Evolutionary conservation across 2,113 vertebrate species (phyloP), one percentile per base, ranked within the genome.

Genomic region (Trematocara zebra): DNA sequence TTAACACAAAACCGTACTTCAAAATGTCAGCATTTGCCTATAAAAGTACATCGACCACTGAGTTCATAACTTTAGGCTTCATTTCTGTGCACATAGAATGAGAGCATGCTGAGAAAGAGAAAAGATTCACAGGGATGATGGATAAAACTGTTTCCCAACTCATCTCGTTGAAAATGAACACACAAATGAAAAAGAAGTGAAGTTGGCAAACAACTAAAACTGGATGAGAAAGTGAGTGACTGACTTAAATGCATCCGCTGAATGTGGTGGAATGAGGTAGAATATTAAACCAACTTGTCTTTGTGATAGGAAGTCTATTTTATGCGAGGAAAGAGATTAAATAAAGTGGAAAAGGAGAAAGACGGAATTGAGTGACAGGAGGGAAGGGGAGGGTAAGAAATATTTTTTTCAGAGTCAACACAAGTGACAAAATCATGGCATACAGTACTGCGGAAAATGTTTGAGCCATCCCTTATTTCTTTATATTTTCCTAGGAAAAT

Each of bases 271-370:
- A 85, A 84, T 80, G 61, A 80, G 54, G 64, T 33, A 35, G 84
- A 83, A 85, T 85, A 92, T 92, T 80, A 89, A 89, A 89, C 26
- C 72, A 76, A 82, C 81, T 86, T 47, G 40, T 89, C 89, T 82
- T 52, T 54, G 59, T 86, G 81, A 85, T 78, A 42, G 28, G 35
- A 86, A 82, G 67, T 82, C 80, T 84, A 35, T 56, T 82, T 44
- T 40, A 18, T 40, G 17, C n/a, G 28, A 18, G 26, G 20, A 49
- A 67, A 44, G 40, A 4, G 17, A 88, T 84, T 44, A 54, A 78
- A 69, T 47, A 76, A 59, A 20, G 6, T 20, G 37, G 14, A 61
- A 80, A 81, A 37, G 23, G 6, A 85, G 11, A 74, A 28, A 26
- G 82, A 26, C 10, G 5, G 18, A 52, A n/a, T 7, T 76, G 72